Percentiles rank a stretch among this genome's conserved stretches.
Conservation (phyloP, 23 tunicate genomes). For the Phallusia fumigata region DNA sequence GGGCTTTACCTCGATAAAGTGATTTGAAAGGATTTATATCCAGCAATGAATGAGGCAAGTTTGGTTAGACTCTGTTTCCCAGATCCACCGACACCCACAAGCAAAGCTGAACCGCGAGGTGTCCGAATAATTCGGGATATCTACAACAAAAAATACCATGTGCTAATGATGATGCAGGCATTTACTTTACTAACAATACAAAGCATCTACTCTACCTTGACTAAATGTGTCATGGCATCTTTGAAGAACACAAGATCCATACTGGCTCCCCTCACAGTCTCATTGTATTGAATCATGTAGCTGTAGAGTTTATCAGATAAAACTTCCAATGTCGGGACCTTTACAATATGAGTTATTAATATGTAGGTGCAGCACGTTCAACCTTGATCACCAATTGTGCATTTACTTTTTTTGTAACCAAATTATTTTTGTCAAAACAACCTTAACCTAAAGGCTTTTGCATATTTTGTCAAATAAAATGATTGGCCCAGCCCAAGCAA, state of each 20-base stretch:
- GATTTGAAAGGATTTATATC: slow-evolving; percentile 92
- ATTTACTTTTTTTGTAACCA: not conserved
- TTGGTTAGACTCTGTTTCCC: slow-evolving; percentile 99
- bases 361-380: too few species aligned
- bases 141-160: slow-evolving; percentile 25
- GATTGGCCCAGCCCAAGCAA: too few species aligned
- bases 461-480: too few species aligned
- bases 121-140: slow-evolving; percentile 99
- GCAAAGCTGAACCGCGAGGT: slow-evolving; percentile 97
- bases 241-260: slow-evolving; percentile 99
- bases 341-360: not conserved
- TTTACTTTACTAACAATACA: not conserved
- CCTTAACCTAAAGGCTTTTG: too few species aligned
- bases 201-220: slow-evolving; percentile 50
- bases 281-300: slow-evolving; percentile 94
- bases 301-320: slow-evolving; percentile 72
- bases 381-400: not conserved
- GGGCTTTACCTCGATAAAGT: slow-evolving; percentile 74
- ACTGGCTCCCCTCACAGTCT: slow-evolving; percentile 88
- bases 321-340: slow-evolving; percentile 37
- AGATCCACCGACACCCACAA: slow-evolving; percentile 99
- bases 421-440: not conserved
- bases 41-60: slow-evolving; percentile 99
- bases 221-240: slow-evolving; percentile 99
- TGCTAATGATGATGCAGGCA: not conserved